Percentiles rank a stretch among this genome's conserved stretches.
Conservation (phyloP, 2,113 vertebrate genomes). For the Eidolon helvum region DNA sequence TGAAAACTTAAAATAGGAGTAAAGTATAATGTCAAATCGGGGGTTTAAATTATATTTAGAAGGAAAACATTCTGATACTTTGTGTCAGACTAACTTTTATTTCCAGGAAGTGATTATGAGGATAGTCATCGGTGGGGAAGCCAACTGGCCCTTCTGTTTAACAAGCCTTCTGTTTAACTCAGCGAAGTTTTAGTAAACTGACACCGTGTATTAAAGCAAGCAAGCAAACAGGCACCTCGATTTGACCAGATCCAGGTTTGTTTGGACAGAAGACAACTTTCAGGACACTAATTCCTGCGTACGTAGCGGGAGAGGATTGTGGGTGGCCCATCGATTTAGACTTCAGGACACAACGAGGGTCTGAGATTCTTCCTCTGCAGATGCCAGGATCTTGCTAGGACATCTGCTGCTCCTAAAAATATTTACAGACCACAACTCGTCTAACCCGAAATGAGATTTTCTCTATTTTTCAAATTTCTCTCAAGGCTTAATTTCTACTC, state of each 20-base stretch:
- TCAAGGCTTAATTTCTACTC: neutral
- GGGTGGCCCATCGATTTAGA: neutral
- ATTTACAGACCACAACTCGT: too few species aligned
- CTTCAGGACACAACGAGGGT: neutral
- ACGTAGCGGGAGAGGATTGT: too few species aligned
- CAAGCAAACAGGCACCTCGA: neutral
- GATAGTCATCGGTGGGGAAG: neutral
- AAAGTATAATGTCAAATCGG: conserved; percentile 36
- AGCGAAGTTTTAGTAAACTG: conserved; percentile 22
- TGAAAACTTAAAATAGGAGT: conserved; percentile 53
- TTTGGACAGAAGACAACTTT: neutral
- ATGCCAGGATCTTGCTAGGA: too few species aligned
- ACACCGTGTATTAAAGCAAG: neutral
- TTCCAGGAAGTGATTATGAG: conserved; percentile 56
- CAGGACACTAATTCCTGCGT: neutral
- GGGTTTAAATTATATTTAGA: conserved; percentile 38
- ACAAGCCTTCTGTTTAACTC: neutral
- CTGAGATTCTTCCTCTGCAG: neutral
- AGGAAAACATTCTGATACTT: neutral
- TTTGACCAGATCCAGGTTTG: neutral
- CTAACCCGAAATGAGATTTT: neutral
- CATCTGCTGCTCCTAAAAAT: neutral
- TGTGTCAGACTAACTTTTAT: conserved; percentile 48
- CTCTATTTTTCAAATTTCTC: neutral
- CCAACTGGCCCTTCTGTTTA: neutral